Base-by-base conservation (phyloP, 1,140 invertebrate genomes). In the Bombus pyrosoma region DNA sequence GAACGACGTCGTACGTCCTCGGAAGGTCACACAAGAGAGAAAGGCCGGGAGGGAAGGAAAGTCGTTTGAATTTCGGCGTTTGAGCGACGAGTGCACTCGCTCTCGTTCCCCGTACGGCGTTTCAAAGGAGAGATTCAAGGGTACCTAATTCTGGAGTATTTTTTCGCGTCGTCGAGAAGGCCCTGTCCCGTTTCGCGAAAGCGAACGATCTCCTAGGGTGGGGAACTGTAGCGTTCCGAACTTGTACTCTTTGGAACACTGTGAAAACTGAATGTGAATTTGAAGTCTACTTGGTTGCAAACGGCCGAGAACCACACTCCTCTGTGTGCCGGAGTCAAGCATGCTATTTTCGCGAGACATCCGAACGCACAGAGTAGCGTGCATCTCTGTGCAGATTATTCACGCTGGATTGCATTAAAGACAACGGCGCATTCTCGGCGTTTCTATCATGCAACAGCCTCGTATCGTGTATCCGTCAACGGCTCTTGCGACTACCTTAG, bases 301-400 rank as follows among this genome's bases (percentile, higher is more conserved):
- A n/a, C 13, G 12, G 6, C 3, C 32, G 34, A 37, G 43, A 62
- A 53, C 32, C 34, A 39, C 18, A 0, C 53, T 39, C 25, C 34
- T n/a, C 34, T 39, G 37, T 77, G 25, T 28, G 39, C 15, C 15
- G 18, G 32, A 73, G 72, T 83, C 53, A 83, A 83, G 34, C 81
- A 37, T 41, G 59, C 73, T 77, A 83, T 83, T 83, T 83, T 77
- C 18, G 81, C 76, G 43, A 41, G 62, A 77, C 73, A 43, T 64
- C 13, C 39, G 43, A 74, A 82, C 41, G 73, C 41, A 47, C 32
- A 28, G 59, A 8, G 68, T 32, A 39, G 28, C 34, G 22, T 39
- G 59, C 15, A 39, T 53, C 73, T 68, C 25, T 64, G 6, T 18
- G 25, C 18, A 22, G 72, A 83, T 83, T 83, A 83, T 83, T 83